A percentile compares a stretch with the other conserved stretches of the same genome.
Conservation (phyloP, 2,888 invertebrate genomes). For the Acrobasis repandana region DNA sequence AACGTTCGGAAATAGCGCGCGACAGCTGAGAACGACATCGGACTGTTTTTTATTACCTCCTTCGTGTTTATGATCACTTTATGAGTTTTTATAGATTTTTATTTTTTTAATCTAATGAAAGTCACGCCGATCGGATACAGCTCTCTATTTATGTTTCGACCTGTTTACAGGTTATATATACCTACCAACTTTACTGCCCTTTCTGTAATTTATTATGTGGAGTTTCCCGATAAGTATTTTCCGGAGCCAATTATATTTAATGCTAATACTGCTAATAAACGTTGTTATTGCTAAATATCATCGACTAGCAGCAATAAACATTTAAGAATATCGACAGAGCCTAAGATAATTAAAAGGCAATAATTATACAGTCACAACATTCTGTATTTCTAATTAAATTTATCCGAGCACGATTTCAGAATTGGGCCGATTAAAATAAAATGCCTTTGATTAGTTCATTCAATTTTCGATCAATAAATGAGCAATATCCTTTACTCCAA, state of each 20-base stretch:
- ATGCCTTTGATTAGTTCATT: constrained; percentile 62
- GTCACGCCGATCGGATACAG: constrained; percentile 70
- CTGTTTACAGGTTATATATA: constrained; percentile 52
- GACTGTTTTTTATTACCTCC: constrained; percentile 78
- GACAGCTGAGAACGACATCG: constrained; percentile 80
- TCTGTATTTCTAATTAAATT: constrained; percentile 36
- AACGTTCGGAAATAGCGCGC: constrained; percentile 79
- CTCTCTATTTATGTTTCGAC: constrained; percentile 62
- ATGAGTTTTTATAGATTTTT: constrained; percentile 79
- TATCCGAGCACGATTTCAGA: constrained; percentile 32
- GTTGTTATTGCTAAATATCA: constrained; percentile 29
- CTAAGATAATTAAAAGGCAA: constrained; percentile 39
- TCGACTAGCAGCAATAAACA: constrained; percentile 37
- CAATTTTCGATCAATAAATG: constrained; percentile 70
- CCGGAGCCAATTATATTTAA: constrained; percentile 41
- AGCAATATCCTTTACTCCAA: constrained; percentile 73
- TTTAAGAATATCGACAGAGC: constrained; percentile 44
- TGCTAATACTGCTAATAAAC: constrained; percentile 32
- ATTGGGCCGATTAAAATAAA: constrained; percentile 41
- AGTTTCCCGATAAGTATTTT: constrained; percentile 28
- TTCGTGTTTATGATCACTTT: constrained; percentile 81
- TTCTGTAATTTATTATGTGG: constrained; percentile 28
- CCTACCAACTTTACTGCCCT: constrained; percentile 27
- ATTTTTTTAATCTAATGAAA: constrained; percentile 73
- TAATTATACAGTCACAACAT: constrained; percentile 39